These are phyloP conservation scores for Temnothorax ravouxi DNA, from an alignment of 2,888 invertebrate species.

Conservation along the genomic window DNA sequence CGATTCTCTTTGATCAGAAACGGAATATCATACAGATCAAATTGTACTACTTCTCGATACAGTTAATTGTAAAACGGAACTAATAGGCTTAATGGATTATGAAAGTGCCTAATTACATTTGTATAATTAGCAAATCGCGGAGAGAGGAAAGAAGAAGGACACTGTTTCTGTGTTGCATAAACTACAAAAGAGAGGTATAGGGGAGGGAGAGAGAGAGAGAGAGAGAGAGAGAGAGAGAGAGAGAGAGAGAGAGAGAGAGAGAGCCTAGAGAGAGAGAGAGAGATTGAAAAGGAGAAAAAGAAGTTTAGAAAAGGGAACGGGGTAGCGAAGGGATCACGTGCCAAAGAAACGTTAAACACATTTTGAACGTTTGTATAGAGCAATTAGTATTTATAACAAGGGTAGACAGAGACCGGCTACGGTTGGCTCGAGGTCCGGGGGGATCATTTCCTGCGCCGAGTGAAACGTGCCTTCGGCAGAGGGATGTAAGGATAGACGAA, in stretches of 20 bases:
- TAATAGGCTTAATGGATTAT: slow-evolving; percentile 36
- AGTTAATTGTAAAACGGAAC: neutral
- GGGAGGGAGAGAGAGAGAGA: slow-evolving; percentile 29
- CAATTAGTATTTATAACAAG: slow-evolving; percentile 84
- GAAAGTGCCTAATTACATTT: slow-evolving; percentile 35
- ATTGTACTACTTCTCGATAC: neutral
- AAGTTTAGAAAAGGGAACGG: neutral
- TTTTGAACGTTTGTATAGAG: slow-evolving; percentile 82
- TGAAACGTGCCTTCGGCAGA: slow-evolving; percentile 61
- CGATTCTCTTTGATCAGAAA: neutral
- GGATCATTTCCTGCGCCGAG: slow-evolving; percentile 54
- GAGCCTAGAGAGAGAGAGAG: slow-evolving; percentile 39
- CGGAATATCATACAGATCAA: neutral
- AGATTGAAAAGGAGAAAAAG: slow-evolving; percentile 13
- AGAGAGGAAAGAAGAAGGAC: neutral
- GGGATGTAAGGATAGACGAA: slow-evolving; percentile 55
- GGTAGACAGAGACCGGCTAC: slow-evolving; percentile 64
- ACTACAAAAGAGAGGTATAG: neutral
- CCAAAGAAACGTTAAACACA: slow-evolving; percentile 81
- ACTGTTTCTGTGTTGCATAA: neutral
- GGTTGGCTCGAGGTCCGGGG: slow-evolving; percentile 67
- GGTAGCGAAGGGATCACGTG: slow-evolving; percentile 67
- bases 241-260: slow-evolving; percentile 29
- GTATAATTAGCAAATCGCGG: neutral
- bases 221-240: slow-evolving; percentile 26